Evolutionary conservation across 2,888 invertebrate genomes (phyloP).

Genomic region (Chrysopilus asiliformis): DNA sequence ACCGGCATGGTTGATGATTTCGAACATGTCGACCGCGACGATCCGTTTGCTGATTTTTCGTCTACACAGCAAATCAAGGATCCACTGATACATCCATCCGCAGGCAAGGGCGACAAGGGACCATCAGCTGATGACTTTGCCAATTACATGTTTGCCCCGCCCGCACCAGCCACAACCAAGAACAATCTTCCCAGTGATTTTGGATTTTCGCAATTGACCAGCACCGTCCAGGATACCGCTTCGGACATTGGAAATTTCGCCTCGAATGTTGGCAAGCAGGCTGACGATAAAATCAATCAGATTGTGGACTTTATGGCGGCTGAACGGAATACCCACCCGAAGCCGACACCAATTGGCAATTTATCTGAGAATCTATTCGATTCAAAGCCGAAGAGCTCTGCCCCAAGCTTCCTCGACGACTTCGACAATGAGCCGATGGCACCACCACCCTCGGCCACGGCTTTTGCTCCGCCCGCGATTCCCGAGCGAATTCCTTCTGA

Average conservation of each 20-base stretch:
- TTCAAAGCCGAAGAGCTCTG: too few relatives aligned
- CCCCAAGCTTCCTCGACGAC: neutral
- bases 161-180: constrained; percentile 2
- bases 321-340: too few relatives aligned
- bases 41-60: neutral
- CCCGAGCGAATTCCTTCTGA: neutral
- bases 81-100: too few relatives aligned
- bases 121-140: constrained; percentile 8
- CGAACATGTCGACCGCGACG: constrained; percentile 15
- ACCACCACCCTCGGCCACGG: neutral
- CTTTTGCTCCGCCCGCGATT: neutral
- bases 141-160: too few relatives aligned
- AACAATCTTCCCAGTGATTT: constrained; percentile 7
- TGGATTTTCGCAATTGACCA: constrained; percentile 4
- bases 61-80: too few relatives aligned
- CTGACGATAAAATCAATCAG: constrained; percentile 8
- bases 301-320: constrained; percentile 12
- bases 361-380: too few relatives aligned
- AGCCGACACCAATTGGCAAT: too few relatives aligned
- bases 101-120: neutral
- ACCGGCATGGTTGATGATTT: constrained; percentile 13
- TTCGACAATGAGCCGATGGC: neutral
- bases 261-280: too few relatives aligned
- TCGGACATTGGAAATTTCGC: too few relatives aligned
- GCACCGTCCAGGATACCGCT: constrained; percentile 2